Conservation (phyloP, 2,888 invertebrate species). For the Caenorhabditis sulstoni region DNA sequence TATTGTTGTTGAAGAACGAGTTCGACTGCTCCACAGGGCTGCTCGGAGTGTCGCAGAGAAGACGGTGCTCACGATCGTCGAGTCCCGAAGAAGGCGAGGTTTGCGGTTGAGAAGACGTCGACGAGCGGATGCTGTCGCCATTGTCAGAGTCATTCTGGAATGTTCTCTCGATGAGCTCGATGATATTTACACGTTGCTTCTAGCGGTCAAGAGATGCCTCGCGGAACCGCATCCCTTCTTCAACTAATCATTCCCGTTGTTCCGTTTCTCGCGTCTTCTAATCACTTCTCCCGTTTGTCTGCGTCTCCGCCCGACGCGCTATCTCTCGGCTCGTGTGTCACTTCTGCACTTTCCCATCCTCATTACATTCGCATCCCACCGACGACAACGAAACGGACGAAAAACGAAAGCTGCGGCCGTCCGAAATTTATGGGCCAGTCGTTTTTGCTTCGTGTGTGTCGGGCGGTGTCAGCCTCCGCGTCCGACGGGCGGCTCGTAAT, state of each 20-base stretch:
- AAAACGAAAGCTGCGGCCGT: slow-evolving; percentile 6
- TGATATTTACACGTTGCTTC: no score
- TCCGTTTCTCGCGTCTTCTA: slow-evolving; percentile 3
- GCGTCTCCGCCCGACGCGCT: slow-evolving; percentile 2
- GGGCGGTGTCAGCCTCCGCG: slow-evolving; percentile 8
- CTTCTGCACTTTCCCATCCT: slow-evolving; percentile 47
- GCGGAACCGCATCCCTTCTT: neutral
- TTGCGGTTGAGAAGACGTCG: slow-evolving; percentile 64
- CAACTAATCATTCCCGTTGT: slow-evolving; percentile 13
- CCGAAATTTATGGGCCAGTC: slow-evolving; percentile 57
- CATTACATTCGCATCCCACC: slow-evolving; percentile 35
- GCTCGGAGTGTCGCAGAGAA: slow-evolving; percentile 53
- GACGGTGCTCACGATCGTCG: slow-evolving; percentile 58
- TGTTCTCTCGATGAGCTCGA: no score
- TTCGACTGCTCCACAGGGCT: slow-evolving; percentile 44
- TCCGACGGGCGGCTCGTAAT: slow-evolving; percentile 53
- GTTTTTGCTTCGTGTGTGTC: slow-evolving; percentile 34
- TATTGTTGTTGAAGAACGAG: slow-evolving; percentile 48
- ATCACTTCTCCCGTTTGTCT: neutral
- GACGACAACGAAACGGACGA: slow-evolving; percentile 11
- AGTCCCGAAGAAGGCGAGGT: slow-evolving; percentile 56
- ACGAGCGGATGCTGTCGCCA: slow-evolving; percentile 64
- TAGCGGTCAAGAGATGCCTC: no score
- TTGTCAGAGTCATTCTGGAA: slow-evolving; percentile 63
- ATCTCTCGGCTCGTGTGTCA: neutral